These are phyloP conservation scores for Chromoteleia sp. DNA, from an alignment of 2,888 invertebrate genomes.

Conservation along the genomic window DNA sequence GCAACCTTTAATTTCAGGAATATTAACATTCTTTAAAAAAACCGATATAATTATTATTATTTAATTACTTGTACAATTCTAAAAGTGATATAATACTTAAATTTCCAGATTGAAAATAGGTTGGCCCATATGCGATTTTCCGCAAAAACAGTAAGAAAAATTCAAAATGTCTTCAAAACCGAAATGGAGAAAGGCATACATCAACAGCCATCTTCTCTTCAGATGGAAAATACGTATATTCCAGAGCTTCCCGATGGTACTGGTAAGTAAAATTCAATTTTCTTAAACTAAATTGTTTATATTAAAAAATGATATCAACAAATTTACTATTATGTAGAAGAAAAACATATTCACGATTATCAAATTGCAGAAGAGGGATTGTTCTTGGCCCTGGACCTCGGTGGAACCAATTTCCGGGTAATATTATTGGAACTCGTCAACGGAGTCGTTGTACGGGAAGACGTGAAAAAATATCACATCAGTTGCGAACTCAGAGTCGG, in stretches of 20 bases:
- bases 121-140: constrained; percentile 81
- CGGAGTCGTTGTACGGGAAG: constrained; percentile 86
- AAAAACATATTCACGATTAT: not conserved
- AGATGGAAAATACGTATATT: constrained; percentile 92
- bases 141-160: constrained; percentile 85
- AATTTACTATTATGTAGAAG: too few species aligned
- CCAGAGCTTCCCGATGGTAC: constrained; percentile 90
- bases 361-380: constrained; percentile 87
- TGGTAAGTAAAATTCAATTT: constrained; percentile 85
- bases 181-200: constrained; percentile 89
- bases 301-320: not conserved
- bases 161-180: constrained; percentile 87
- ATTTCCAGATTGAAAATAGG: constrained; percentile 78
- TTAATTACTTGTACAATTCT: not conserved
- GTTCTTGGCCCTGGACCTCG: constrained; percentile 91
- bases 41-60: too few species aligned
- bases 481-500: constrained; percentile 87
- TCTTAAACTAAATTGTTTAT: not conserved
- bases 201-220: constrained; percentile 88
- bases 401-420: constrained; percentile 93
- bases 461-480: constrained; percentile 88
- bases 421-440: constrained; percentile 87
- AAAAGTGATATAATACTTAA: not conserved
- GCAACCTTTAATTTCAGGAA: too few species aligned
- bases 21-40: too few species aligned